Evolutionary conservation across 2,797 vertebrate species (phyloP), one percentile per base, ranked within the genome.

Genomic region (Cossypha heuglini): DNA sequence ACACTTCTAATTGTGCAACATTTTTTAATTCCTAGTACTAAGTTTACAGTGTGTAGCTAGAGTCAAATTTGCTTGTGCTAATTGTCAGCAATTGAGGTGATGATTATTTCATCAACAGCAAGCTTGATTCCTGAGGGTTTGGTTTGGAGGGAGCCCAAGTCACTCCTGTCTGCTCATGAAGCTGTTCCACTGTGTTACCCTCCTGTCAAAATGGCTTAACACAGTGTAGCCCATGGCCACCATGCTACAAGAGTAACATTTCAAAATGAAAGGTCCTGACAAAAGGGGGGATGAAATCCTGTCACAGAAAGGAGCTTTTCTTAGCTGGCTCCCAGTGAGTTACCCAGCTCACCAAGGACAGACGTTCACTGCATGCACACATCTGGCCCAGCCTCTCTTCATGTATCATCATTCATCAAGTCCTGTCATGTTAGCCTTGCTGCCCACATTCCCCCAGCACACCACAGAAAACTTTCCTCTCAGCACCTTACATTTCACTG

Each of bases 401-500:
- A 0, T 35, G 33, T 93, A 93, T 57, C n/a, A 38, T 91, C 97
- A 95, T 96, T 96, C 96, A 97, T 94, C 95, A 96, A 1, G 0
- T 37, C 64, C 45, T 91, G 77, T 22, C 42, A 82, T 35, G 81
- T 86, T 72, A 64, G 77, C 77, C 31, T 5, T 63, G 29, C 95
- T 68, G 61, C 75, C 88, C 38, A 6, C 6, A 48, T 93, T 94
- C 63, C 38, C 35, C 75, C 94, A 87, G 91, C 93, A 86, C 11
- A 10, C 77, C 63, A 13, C 82, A 74, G 94, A 96, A 96, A 90
- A 94, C 94, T 94, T 97, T 82, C 89, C 93, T 97, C 93, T 97
- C 96, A 96, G 69, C 95, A 86, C 96, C 90, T 93, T 94, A 91
- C 95, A 90, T 95, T 86, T 86, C 91, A 61, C 90, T 90, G 62